Percentiles rank a stretch among this genome's conserved stretches.
Evolutionary conservation across 2,797 vertebrate species (phyloP).

Genomic region (Tapirus indicus): DNA sequence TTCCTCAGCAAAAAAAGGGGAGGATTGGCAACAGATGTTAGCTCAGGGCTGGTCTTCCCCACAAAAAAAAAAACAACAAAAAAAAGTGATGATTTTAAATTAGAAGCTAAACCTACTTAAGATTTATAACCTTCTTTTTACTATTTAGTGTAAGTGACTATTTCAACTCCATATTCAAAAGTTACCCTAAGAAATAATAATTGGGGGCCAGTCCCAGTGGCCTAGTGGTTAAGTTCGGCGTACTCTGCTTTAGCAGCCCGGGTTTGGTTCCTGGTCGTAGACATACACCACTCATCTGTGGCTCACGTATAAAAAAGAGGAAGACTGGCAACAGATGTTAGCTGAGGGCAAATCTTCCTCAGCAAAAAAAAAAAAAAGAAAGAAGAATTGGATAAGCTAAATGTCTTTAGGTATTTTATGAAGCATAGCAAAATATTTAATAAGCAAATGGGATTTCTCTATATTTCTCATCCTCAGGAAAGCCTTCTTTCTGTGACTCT

Average conservation of each 20-base stretch:
- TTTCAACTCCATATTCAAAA: slow-evolving; percentile 22
- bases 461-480: not conserved
- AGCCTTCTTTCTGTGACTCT: not conserved
- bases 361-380: not conserved
- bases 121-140: not conserved
- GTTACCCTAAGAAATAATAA: not conserved
- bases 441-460: not conserved
- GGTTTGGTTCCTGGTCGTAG: no score
- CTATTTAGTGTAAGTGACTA: not conserved
- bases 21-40: no score
- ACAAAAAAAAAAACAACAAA: no score
- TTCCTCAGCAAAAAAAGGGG: no score
- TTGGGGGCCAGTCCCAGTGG: not conserved
- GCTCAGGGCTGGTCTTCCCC: no score
- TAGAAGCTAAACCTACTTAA: not conserved
- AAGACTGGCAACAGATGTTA: no score
- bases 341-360: no score
- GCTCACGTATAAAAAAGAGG: no score
- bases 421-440: slow-evolving; percentile 53
- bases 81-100: not conserved
- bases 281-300: no score
- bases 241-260: no score
- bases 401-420: slow-evolving; percentile 27
- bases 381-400: not conserved
- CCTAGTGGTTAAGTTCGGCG: no score